These are phyloP conservation scores for Apostichopus leukothele DNA, from an alignment of 53 echinoderm and acorn worm species.

Conservation along the genomic window DNA sequence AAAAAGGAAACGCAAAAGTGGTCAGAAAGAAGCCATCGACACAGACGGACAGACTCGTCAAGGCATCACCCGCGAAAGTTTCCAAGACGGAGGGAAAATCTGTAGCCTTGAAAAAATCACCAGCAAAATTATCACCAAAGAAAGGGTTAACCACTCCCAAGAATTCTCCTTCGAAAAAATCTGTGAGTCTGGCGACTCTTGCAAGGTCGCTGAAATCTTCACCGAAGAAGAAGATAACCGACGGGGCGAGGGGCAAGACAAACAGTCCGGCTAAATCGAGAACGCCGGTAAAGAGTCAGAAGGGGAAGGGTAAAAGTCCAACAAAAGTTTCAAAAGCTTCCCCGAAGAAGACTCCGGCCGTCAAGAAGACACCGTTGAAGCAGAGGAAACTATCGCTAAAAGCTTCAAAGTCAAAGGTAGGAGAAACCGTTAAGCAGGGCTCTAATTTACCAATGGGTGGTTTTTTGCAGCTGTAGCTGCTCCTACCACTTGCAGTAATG, in stretches of 20 bases:
- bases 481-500: no score
- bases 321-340: slow-evolving; percentile 22
- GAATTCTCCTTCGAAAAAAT: neutral
- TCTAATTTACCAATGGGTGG: neutral
- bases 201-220: neutral
- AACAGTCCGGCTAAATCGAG: slow-evolving; percentile 8
- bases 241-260: neutral
- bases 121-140: neutral
- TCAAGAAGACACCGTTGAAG: slow-evolving; percentile 44
- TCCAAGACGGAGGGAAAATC: neutral
- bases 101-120: neutral
- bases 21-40: slow-evolving; percentile 28
- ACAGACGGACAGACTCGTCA: neutral
- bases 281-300: slow-evolving; percentile 1
- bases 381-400: slow-evolving; percentile 8
- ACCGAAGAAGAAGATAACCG: neutral
- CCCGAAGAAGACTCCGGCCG: slow-evolving; percentile 36
- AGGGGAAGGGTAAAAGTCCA: slow-evolving; percentile 25
- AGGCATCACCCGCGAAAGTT: neutral
- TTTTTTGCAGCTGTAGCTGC: neutral
- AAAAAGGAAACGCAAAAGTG: slow-evolving; percentile 27
- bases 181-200: neutral
- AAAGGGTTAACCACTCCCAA: neutral
- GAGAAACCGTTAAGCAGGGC: neutral
- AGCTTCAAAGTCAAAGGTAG: slow-evolving; percentile 43